Conservation (phyloP, 2,113 vertebrate species). For the Antidorcas marsupialis region DNA sequence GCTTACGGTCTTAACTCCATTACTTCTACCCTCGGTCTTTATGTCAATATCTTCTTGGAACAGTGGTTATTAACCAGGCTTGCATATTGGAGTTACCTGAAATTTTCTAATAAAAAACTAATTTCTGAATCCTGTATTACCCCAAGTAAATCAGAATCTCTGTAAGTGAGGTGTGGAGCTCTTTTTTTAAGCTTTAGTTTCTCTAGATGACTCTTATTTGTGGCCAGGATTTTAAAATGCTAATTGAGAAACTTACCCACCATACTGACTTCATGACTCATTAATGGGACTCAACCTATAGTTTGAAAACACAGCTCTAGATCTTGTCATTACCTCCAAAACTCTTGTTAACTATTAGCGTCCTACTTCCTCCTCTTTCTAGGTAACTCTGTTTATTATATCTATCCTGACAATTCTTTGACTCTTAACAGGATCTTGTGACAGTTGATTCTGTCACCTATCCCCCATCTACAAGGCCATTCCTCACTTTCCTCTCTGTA, state of each 20-base stretch:
- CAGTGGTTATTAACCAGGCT: not conserved
- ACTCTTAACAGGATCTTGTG: not conserved
- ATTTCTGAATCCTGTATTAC: not conserved
- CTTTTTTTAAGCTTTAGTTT: not conserved
- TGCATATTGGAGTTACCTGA: not conserved
- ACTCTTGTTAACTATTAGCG: not conserved
- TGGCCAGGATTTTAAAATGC: not conserved
- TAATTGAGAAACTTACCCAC: not conserved
- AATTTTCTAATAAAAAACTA: not conserved
- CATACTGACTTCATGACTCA: not conserved
- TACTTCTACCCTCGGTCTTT: not conserved
- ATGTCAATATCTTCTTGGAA: not conserved
- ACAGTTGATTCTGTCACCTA: not conserved
- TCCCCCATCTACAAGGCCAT: not conserved
- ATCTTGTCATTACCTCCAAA: not conserved
- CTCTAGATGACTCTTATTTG: not conserved
- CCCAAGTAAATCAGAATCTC: not conserved
- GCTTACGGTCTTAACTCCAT: not conserved
- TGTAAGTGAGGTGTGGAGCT: not conserved
- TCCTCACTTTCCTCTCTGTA: not conserved
- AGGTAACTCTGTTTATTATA: not conserved
- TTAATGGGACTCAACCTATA: not conserved
- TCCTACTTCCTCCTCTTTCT: not conserved
- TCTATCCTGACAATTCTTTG: not conserved
- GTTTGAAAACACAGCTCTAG: not conserved